Evolutionary conservation across 2,113 vertebrate species (phyloP).

Genomic region (Mobula birostris): DNA sequence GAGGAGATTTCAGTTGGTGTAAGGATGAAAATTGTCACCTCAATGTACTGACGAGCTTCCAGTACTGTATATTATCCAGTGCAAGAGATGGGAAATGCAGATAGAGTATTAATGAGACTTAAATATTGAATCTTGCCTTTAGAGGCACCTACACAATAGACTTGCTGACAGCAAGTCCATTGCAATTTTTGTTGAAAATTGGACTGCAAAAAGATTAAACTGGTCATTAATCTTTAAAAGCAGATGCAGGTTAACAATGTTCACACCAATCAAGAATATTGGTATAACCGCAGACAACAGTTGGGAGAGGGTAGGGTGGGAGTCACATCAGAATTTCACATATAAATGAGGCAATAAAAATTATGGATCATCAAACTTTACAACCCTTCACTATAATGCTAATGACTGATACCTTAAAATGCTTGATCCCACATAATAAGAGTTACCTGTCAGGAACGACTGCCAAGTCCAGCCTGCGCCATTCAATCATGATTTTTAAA

Average conservation of each 20-base stretch:
- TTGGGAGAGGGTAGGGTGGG: no score
- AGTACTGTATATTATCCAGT: background rate
- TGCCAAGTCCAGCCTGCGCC: background rate
- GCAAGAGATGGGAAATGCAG: background rate
- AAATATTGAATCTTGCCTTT: background rate
- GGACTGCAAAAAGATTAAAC: background rate
- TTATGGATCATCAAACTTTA: background rate
- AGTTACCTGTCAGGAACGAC: background rate
- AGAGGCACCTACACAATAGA: background rate
- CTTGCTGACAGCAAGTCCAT: background rate
- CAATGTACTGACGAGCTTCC: background rate
- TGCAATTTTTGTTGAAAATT: background rate
- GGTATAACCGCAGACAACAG: background rate
- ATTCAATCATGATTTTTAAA: background rate
- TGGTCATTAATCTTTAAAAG: background rate
- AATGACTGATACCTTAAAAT: background rate
- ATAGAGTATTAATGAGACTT: background rate
- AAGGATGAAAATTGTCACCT: background rate
- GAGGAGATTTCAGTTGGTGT: background rate
- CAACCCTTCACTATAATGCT: background rate
- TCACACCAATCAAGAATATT: background rate
- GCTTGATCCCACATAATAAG: background rate
- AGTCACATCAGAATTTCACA: background rate
- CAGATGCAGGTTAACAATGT: background rate
- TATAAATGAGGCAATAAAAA: background rate